Conservation (phyloP, 2,888 invertebrate species). For the Drosophila subquinaria region DNA sequence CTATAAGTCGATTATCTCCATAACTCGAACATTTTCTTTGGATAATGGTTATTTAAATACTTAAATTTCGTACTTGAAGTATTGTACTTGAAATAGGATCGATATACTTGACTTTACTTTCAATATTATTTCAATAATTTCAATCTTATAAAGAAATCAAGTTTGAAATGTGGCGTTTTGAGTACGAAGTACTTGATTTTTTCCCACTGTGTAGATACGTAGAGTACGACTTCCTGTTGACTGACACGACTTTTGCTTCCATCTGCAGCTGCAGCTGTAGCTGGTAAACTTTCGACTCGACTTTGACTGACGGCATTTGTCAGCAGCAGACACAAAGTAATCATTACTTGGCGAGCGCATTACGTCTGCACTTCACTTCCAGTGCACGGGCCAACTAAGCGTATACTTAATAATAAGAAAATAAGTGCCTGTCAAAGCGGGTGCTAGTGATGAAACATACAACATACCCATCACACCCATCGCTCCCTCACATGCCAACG, state of each 20-base stretch:
- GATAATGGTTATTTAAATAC: too few relatives aligned
- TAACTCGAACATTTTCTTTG: too few relatives aligned
- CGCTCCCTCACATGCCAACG: conserved; percentile 49
- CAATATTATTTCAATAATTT: too few relatives aligned
- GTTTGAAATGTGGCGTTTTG: too few relatives aligned
- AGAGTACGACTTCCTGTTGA: conserved; percentile 5
- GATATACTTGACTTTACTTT: too few relatives aligned
- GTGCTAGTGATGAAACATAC: conserved; percentile 20
- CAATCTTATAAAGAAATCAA: too few relatives aligned
- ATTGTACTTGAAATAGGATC: too few relatives aligned
- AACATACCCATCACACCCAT: not conserved
- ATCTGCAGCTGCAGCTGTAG: conserved; percentile 13
- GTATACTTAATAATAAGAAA: conserved; percentile 81
- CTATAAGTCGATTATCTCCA: too few relatives aligned
- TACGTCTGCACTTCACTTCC: conserved; percentile 51
- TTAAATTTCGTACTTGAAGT: too few relatives aligned
- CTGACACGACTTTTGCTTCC: conserved; percentile 36
- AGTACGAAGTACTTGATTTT: too few relatives aligned
- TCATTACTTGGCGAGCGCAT: conserved; percentile 67
- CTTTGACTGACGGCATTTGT: conserved; percentile 80
- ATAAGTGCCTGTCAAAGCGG: conserved; percentile 74
- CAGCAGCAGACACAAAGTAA: conserved; percentile 78
- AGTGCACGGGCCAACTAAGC: conserved; percentile 56
- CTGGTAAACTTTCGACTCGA: conserved; percentile 60
- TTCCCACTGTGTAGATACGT: too few relatives aligned